These are phyloP conservation scores for Daktulosphaira vitifoliae DNA, from an alignment of 1,140 invertebrate species.

Conservation along the genomic window DNA sequence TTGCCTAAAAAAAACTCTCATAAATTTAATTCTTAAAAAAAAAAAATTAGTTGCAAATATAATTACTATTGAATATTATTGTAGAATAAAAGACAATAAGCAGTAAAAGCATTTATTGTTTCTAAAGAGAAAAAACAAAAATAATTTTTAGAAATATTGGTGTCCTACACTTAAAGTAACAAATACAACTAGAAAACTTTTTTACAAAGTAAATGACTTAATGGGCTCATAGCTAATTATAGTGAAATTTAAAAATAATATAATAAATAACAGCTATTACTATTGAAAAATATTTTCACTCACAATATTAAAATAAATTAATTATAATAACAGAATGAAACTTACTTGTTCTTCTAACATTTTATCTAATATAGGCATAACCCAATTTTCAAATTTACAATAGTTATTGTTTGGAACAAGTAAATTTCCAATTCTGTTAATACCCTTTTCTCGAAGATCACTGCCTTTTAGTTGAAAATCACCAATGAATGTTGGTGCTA, in stretches of 20 bases:
- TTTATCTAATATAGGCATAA: conserved; percentile 86
- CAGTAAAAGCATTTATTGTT: too few relatives aligned
- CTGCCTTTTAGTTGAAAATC: conserved; percentile 78
- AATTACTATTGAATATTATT: too few relatives aligned
- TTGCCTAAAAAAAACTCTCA: neutral
- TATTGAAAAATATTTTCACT: neutral
- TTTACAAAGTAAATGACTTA: too few relatives aligned
- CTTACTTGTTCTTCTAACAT: conserved; percentile 80
- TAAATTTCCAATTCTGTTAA: conserved; percentile 96
- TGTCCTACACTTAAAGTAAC: too few relatives aligned
- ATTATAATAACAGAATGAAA: conserved; percentile 21
- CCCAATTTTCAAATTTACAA: conserved; percentile 96
- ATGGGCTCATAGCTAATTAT: too few relatives aligned
- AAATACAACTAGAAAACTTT: too few relatives aligned
- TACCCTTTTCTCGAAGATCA: conserved; percentile 70
- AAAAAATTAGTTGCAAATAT: neutral
- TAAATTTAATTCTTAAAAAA: neutral
- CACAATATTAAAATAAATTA: neutral
- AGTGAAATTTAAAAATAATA: too few relatives aligned
- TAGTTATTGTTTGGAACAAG: conserved; percentile 98
- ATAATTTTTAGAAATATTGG: too few relatives aligned
- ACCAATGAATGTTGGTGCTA: conserved; percentile 88
- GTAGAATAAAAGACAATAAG: too few relatives aligned
- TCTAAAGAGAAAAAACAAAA: too few relatives aligned
- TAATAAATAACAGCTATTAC: too few relatives aligned